phyloP scores from a whole-genome alignment of 1,140 invertebrate species.

The Neodiprion fabricii region DNA sequence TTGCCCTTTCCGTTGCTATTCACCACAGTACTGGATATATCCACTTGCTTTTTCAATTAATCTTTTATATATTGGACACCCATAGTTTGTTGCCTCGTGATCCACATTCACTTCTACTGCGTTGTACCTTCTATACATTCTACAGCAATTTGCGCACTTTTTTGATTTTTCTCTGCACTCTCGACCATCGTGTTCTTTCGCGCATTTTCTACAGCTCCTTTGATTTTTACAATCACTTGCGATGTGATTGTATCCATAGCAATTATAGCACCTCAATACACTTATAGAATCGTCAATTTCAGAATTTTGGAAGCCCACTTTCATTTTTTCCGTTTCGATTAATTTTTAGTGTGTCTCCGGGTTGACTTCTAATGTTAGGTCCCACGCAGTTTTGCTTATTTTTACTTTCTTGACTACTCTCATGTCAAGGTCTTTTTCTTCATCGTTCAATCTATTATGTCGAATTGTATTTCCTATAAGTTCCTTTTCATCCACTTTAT shows the following conservation, averaged over 20 bases:
- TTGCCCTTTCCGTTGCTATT: conserved; percentile 12
- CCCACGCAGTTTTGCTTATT: not conserved
- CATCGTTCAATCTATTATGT: conserved; percentile 18
- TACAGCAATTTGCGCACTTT: conserved; percentile 16
- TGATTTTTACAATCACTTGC: conserved; percentile 11
- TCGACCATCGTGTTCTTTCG: conserved; percentile 4
- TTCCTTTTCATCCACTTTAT: conserved; percentile 7
- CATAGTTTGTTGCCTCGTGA: not conserved
- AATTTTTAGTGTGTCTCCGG: conserved; percentile 14
- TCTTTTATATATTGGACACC: conserved; percentile 9
- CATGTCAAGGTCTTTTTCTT: conserved; percentile 7
- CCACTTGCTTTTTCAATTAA: not conserved
- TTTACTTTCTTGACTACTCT: conserved; percentile 16
- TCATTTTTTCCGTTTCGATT: conserved; percentile 11
- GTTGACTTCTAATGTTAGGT: conserved; percentile 10
- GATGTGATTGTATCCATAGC: conserved; percentile 18
- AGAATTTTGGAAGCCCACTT: conserved; percentile 21
- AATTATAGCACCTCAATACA: conserved; percentile 20
- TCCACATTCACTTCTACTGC: not conserved
- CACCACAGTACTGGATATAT: conserved; percentile 6
- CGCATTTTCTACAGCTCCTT: conserved; percentile 19
- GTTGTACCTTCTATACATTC: conserved; percentile 8
- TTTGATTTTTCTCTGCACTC: conserved; percentile 10
- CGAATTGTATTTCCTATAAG: conserved; percentile 14
- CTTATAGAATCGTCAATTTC: conserved; percentile 14